Evolutionary conservation across 2,888 invertebrate species (phyloP), one percentile per base, ranked within the genome.

Genomic region (Liopterus haemorrhoidalis): DNA sequence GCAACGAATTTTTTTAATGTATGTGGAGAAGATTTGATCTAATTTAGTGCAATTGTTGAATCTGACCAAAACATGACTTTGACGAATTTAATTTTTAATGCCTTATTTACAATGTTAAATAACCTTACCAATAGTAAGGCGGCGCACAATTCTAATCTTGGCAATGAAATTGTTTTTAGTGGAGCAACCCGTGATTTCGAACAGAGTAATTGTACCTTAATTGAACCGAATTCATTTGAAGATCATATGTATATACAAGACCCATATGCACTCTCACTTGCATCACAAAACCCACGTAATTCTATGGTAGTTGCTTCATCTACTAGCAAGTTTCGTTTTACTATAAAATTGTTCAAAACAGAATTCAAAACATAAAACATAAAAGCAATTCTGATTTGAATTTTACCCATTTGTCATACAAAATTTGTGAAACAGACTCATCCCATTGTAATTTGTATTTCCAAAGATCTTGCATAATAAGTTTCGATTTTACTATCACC

Each of bases 391-490:
- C 8, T 11, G 12, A 15, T 14, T 36, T 36, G 9, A 21, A 36
- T 14, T 36, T 22, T 8, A 3, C 15, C 36, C 36, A 36, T 36
- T 36, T 16, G 3, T 21, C 27, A 16, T 25, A 18, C 4, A 38
- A 25, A 3, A 11, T 16, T 18, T 9, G 24, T n/a, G 38, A 24
- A 25, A 38, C 9, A 25, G 38, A 38, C 27, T 38, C 38, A 16
- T 38, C 27, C 36, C 22, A 36, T 22, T 36, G 21, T 36, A 36
- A 36, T 14, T 36, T 36, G 11, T 21, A 21, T 22, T 36, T 36
- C 22, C 20, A 35, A 12, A 35, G 20, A n/a, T 35, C 35, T 35
- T 35, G 35, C 35, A 35, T 35, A 20, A 35, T 19, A 35, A 35
- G 19, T 20, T 35, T 35, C 5, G 2, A 12, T 20, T 19, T 35